Evolutionary conservation across 2,797 vertebrate species (phyloP).

Genomic region (Phaenicophaeus curvirostris): DNA sequence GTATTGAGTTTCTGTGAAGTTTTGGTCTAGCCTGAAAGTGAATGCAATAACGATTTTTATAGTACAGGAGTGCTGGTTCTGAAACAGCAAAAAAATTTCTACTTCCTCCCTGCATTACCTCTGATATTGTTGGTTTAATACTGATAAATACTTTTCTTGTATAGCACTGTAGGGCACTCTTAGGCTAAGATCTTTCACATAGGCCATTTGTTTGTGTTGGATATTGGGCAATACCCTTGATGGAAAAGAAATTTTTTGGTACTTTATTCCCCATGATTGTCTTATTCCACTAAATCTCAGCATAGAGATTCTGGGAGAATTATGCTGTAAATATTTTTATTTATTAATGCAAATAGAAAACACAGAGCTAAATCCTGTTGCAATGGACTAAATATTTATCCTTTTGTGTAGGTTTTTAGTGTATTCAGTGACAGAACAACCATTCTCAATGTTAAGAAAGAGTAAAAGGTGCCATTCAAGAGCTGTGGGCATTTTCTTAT

Average conservation of each 20-base stretch:
- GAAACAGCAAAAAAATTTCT: neutral
- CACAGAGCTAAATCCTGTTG: slow-evolving; percentile 19
- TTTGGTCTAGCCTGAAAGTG: neutral
- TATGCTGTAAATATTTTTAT: slow-evolving; percentile 67
- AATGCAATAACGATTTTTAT: neutral
- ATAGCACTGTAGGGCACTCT: neutral
- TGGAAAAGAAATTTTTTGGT: neutral
- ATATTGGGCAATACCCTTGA: slow-evolving; percentile 2
- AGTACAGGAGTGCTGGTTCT: neutral
- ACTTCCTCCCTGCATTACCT: neutral
- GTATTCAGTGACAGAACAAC: slow-evolving; percentile 35
- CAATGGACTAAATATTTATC: slow-evolving; percentile 67
- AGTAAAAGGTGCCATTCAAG: neutral
- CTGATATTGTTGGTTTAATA: neutral
- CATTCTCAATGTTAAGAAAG: slow-evolving; percentile 19
- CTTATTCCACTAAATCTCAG: slow-evolving; percentile 22
- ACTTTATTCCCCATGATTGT: neutral
- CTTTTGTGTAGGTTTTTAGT: slow-evolving; percentile 46
- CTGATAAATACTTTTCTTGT: neutral
- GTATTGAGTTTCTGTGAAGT: neutral
- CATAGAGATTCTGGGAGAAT: slow-evolving; percentile 44
- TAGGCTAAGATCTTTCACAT: neutral
- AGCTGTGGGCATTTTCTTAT: neutral
- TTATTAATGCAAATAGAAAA: slow-evolving; percentile 63
- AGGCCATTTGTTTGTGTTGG: neutral